Evolutionary conservation across 2,113 vertebrate genomes (phyloP).

Genomic region (Micronycteris hirsuta): DNA sequence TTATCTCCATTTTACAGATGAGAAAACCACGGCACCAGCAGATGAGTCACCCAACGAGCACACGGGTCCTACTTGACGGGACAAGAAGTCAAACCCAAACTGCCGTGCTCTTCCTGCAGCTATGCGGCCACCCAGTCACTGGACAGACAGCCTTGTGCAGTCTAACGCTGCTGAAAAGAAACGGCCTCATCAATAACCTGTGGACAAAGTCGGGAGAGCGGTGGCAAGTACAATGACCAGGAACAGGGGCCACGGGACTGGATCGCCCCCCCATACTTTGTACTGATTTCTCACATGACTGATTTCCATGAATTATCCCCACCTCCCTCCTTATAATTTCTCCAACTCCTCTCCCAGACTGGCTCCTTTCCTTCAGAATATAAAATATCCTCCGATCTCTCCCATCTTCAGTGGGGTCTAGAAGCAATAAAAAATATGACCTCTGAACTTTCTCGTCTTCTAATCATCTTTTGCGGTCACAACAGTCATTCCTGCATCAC

Average conservation of each 20-base stretch:
- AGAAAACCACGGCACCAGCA: not conserved
- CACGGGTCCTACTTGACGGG: not conserved
- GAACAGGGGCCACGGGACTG: not conserved
- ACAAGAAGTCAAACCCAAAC: not conserved
- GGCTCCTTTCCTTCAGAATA: not conserved
- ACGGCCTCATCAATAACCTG: not conserved
- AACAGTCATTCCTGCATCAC: accelerated
- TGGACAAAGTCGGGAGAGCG: not conserved
- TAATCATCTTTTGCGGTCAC: not conserved
- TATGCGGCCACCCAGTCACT: not conserved
- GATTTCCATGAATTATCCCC: too few species aligned
- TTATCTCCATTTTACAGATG: not conserved
- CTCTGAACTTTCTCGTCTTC: not conserved
- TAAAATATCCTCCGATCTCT: not conserved
- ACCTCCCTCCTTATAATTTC: not conserved
- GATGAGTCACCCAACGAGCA: not conserved
- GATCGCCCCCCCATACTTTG: too few species aligned
- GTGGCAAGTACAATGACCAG: not conserved
- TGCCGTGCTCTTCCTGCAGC: not conserved
- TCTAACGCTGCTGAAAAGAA: not conserved
- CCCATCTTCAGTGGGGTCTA: not conserved
- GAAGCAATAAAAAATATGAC: not conserved
- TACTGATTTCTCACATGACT: too few species aligned
- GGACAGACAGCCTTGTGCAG: not conserved
- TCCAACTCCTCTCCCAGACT: not conserved